phyloP scores from a whole-genome alignment of 2,888 invertebrate species.

The Drosophila mettleri region DNA sequence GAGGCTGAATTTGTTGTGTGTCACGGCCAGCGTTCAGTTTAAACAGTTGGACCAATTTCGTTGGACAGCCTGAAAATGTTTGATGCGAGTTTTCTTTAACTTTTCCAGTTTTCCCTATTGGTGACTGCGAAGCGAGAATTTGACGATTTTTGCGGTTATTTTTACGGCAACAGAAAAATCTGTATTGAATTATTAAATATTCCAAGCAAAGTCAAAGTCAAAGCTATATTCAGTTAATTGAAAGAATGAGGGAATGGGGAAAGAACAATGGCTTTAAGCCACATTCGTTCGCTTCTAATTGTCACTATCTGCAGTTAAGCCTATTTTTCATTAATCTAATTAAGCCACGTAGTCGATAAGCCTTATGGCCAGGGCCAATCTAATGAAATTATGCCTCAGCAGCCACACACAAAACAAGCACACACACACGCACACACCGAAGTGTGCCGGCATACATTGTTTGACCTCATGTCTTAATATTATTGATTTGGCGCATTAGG shows the following conservation, averaged over 20 bases:
- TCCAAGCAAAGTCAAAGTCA: conserved; percentile 1
- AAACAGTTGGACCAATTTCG: conserved; percentile 37
- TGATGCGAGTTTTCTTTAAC: conserved; percentile 4
- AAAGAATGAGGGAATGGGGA: background rate
- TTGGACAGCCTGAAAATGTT: conserved; percentile 5
- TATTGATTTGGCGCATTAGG: conserved; percentile 69
- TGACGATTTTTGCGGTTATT: conserved; percentile 26
- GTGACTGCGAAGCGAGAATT: conserved; percentile 31
- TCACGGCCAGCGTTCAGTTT: conserved; percentile 54
- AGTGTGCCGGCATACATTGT: conserved; percentile 20
- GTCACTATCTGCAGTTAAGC: conserved; percentile 30
- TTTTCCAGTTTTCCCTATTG: conserved; percentile 19
- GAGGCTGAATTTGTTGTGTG: conserved; percentile 56
- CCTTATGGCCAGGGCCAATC: conserved; percentile 48
- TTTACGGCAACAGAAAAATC: background rate
- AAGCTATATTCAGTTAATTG: background rate
- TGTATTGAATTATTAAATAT: background rate
- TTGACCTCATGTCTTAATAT: conserved; percentile 44
- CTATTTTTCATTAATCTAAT: conserved; percentile 70
- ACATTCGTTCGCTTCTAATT: conserved; percentile 13
- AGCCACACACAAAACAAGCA: conserved; percentile 28
- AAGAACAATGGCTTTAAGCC: conserved; percentile 11
- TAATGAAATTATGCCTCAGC: conserved; percentile 66
- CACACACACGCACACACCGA: conserved; percentile 15
- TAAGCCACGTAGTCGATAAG: conserved; percentile 41